Conservation (phyloP, 2,797 vertebrate species). For the Anabacerthia variegaticeps region DNA sequence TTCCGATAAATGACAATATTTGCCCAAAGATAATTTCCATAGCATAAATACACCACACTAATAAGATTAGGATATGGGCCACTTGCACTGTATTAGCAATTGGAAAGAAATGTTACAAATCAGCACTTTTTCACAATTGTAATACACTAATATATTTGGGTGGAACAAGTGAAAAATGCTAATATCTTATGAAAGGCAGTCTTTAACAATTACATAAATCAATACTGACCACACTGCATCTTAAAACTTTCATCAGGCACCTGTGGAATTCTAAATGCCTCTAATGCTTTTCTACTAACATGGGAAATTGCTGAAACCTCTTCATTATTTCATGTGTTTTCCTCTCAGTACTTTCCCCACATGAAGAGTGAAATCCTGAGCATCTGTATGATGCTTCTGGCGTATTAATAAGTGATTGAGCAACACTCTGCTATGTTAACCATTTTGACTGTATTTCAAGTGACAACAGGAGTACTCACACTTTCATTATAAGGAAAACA, state of each 20-base stretch:
- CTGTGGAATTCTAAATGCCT: background rate
- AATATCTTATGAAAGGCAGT: background rate
- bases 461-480: background rate
- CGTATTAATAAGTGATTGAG: background rate
- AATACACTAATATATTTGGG: background rate
- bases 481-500: background rate
- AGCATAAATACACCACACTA: background rate
- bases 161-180: background rate
- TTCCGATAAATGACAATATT: background rate
- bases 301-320: background rate
- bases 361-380: background rate
- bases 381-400: background rate
- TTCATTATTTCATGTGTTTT: background rate
- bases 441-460: background rate
- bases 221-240: background rate
- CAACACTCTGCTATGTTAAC: background rate
- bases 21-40: background rate
- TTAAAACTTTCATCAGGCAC: background rate
- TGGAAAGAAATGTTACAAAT: background rate
- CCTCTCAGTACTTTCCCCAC: background rate
- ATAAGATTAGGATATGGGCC: background rate
- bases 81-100: background rate
- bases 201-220: background rate
- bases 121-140: background rate
- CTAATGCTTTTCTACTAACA: background rate